Base-by-base conservation (phyloP, 2,113 vertebrate genomes). In the Microcebus murinus region DNA sequence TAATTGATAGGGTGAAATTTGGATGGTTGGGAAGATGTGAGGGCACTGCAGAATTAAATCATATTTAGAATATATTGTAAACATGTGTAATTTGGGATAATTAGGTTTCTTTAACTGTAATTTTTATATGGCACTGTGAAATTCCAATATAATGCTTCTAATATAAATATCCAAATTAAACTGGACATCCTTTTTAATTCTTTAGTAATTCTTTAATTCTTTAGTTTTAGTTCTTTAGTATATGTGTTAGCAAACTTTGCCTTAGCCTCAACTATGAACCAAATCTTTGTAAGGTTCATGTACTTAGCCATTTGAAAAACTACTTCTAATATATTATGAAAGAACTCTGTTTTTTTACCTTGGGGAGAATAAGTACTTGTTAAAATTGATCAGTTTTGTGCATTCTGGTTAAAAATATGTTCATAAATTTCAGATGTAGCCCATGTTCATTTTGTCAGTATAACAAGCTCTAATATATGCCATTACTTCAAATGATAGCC, bases 341-440 rank as follows among this genome's bases (percentile, higher is more conserved):
- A 90, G 39, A 74, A 79, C 39, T 79, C 34, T 70, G 42, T 81
- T 80, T 92, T 55, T 48, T 71, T 87, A 45, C 45, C 55, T 87
- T 84, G n/a, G 71, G n/a, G 27, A 82, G 48, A 79, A 93, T 52
- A 93, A 85, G 71, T 82, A 67, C 63, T 61, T 77, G 11, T 87
- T 81, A 63, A 79, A 93, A 79, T 77, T 42, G 27, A 36, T 59
- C 31, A 48, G 42, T 84, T 79, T 63, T 88, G 42, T 85, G 29
- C 55, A 65, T 85, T 90, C 31, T 80, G 65, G 36, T 91, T 93
- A 65, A 90, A 95, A 90, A 61, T 9, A 50, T 91, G 27, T 63
- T 15, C 12, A 67, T 67, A 29, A 91, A 84, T 67, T 91, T 79
- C 71, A 85, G 17, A 31, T 84, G 82, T 83, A 1, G 10, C 11